Evolutionary conservation across 1,140 invertebrate genomes (phyloP).

Genomic region (Pogonognathellus flavescens): DNA sequence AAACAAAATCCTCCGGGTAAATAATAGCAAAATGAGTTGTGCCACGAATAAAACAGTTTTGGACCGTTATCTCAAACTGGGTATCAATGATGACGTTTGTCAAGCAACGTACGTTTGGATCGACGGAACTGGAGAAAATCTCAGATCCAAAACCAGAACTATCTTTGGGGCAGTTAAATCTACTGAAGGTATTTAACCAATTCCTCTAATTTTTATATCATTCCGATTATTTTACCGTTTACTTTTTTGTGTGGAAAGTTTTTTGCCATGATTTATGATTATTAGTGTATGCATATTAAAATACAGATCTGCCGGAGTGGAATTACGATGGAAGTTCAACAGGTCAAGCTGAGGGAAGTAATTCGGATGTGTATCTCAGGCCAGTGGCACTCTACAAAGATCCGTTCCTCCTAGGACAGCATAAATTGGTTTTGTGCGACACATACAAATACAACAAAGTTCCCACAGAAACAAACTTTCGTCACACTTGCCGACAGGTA

Average conservation of each 20-base stretch:
- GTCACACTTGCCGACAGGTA: conserved; percentile 56
- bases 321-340: conserved; percentile 77
- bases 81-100: conserved; percentile 78
- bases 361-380: conserved; percentile 67
- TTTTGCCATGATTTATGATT: too few species aligned
- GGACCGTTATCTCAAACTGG: conserved; percentile 80
- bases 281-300: not conserved
- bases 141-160: conserved; percentile 62
- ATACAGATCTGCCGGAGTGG: conserved; percentile 74
- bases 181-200: conserved; percentile 52
- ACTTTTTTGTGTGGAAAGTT: too few species aligned
- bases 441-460: conserved; percentile 77
- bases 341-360: conserved; percentile 65
- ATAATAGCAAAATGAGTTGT: conserved; percentile 64
- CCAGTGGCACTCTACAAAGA: conserved; percentile 77
- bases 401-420: conserved; percentile 74
- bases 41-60: conserved; percentile 82
- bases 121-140: conserved; percentile 81
- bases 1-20: too few species aligned
- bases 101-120: conserved; percentile 96
- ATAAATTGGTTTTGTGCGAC: conserved; percentile 78
- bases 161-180: conserved; percentile 37
- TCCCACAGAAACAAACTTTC: conserved; percentile 70
- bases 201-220: not conserved
- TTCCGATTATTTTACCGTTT: too few species aligned